Percentiles rank a stretch among this genome's conserved stretches.
These are phyloP conservation scores for Ommatoiulus sabulosus DNA, from an alignment of 2,888 invertebrate species.

Conservation along the genomic window DNA sequence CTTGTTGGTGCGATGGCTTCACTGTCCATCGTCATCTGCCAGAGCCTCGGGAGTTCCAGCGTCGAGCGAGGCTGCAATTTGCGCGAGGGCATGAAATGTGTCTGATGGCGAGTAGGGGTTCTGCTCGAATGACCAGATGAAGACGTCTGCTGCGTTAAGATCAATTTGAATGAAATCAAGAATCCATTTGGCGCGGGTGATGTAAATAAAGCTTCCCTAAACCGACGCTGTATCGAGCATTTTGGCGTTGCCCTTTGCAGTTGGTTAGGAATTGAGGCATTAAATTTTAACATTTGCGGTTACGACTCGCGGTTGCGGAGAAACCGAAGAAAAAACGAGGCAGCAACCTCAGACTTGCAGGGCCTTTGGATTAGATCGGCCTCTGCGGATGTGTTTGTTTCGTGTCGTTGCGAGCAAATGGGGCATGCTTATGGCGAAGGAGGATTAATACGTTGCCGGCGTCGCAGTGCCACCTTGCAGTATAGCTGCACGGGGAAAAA, in stretches of 20 bases:
- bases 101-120: not conserved
- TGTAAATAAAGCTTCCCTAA: slow-evolving; percentile 10
- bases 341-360: not conserved
- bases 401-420: slow-evolving; percentile 32
- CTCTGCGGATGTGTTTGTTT: slow-evolving; percentile 40
- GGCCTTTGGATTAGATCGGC: not conserved
- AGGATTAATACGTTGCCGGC: slow-evolving; percentile 32
- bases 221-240: not conserved
- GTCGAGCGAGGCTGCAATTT: not conserved
- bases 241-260: not conserved
- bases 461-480: not conserved
- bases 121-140: slow-evolving; percentile 40
- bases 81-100: not conserved
- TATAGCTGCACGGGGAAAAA: not conserved
- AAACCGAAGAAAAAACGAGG: not conserved
- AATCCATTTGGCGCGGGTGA: not conserved
- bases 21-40: no score
- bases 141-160: slow-evolving; percentile 21
- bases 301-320: not conserved
- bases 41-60: not conserved
- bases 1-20: no score
- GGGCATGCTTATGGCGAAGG: slow-evolving; percentile 11
- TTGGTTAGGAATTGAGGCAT: slow-evolving; percentile 12
- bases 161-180: slow-evolving; percentile 43
- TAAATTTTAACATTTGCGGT: slow-evolving; percentile 9